These are phyloP conservation scores for Heteromurus nitidus DNA, from an alignment of 2,888 invertebrate species.

Conservation along the genomic window DNA sequence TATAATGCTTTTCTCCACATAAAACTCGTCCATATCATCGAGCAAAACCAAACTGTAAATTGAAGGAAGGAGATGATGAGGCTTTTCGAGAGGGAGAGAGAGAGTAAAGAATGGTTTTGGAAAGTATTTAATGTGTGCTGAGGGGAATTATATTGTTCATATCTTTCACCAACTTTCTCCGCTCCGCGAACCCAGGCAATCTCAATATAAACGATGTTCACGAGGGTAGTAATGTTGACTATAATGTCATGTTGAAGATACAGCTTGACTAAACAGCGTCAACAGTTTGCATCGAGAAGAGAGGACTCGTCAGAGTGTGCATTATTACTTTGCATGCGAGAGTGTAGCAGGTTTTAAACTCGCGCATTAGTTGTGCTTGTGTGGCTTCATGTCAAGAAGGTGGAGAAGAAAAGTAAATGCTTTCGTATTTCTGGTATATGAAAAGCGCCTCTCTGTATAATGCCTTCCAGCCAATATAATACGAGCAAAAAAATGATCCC, in stretches of 20 bases:
- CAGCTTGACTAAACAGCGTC: too few relatives aligned
- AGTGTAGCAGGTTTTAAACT: too few relatives aligned
- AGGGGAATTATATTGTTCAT: conserved; percentile 22
- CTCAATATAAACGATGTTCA: too few relatives aligned
- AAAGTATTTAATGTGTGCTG: conserved; percentile 14
- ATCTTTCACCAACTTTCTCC: conserved; percentile 2
- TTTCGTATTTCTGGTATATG: too few relatives aligned
- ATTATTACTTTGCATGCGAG: too few relatives aligned
- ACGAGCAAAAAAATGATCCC: not conserved
- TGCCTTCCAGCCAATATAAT: not conserved
- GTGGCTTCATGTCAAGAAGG: too few relatives aligned
- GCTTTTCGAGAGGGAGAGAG: not conserved
- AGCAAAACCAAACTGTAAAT: conserved; percentile 7
- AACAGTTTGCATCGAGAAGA: too few relatives aligned
- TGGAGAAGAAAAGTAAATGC: not conserved
- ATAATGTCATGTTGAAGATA: not conserved
- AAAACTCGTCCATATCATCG: not conserved
- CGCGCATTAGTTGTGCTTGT: too few relatives aligned
- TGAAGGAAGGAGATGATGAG: not conserved
- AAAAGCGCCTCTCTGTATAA: too few relatives aligned
- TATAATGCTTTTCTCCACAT: not conserved
- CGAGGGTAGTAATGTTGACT: too few relatives aligned
- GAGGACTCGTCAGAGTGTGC: too few relatives aligned
- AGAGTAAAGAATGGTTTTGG: not conserved
- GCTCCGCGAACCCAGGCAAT: not conserved